phyloP scores from a whole-genome alignment of 2,113 vertebrate species.

The Macaca nemestrina region DNA sequence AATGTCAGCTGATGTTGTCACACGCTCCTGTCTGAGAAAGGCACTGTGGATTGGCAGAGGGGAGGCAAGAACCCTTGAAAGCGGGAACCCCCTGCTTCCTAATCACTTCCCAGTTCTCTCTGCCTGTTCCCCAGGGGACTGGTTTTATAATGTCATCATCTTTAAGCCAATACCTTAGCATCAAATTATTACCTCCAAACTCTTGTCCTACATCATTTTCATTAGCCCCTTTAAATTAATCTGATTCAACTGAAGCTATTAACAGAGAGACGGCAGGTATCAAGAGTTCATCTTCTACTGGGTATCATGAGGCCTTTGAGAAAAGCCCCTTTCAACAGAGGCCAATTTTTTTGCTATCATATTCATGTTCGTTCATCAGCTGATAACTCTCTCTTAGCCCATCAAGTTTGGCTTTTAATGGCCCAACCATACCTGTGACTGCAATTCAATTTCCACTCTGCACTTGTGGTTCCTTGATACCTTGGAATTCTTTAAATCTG shows the following conservation, averaged over 20 bases:
- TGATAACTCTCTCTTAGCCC: conserved; percentile 68
- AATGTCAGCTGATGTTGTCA: neutral
- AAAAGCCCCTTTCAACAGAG: conserved; percentile 56
- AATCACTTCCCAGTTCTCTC: neutral
- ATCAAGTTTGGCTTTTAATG: conserved; percentile 68
- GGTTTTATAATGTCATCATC: conserved; percentile 48
- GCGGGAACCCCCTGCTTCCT: neutral
- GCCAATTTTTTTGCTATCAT: conserved; percentile 59
- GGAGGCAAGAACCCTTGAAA: neutral
- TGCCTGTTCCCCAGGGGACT: neutral
- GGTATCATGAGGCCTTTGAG: conserved; percentile 59
- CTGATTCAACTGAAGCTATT: conserved; percentile 63
- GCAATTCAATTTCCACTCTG: conserved; percentile 70
- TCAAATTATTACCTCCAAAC: conserved; percentile 63
- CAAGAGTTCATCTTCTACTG: conserved; percentile 58
- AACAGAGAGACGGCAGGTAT: conserved; percentile 41
- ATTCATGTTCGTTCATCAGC: conserved; percentile 52
- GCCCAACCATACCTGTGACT: conserved; percentile 36
- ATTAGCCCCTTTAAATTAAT: conserved; percentile 70
- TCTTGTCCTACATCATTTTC: conserved; percentile 68
- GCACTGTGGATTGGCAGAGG: neutral
- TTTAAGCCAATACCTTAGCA: conserved; percentile 34
- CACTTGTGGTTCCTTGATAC: conserved; percentile 41
- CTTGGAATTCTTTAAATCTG: conserved; percentile 72
- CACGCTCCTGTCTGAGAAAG: neutral